phyloP scores from a whole-genome alignment of 2,888 invertebrate genomes.

The Myopa testacea region DNA sequence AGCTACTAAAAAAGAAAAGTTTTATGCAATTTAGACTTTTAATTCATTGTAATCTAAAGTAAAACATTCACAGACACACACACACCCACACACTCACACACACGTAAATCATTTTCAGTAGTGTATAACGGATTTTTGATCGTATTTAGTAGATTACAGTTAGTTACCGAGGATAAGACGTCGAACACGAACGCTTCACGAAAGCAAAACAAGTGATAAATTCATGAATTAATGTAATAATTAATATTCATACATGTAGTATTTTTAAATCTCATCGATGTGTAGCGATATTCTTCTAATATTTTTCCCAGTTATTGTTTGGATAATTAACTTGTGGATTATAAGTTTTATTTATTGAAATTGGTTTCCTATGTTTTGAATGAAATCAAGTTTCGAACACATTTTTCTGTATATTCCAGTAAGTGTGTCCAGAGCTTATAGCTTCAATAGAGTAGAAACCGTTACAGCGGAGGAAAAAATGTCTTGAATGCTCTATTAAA shows the following conservation, averaged over 20 bases:
- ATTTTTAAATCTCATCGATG: neutral
- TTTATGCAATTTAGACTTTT: constrained; percentile 50
- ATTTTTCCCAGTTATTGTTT: too few relatives aligned
- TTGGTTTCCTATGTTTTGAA: too few relatives aligned
- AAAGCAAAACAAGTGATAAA: constrained; percentile 38
- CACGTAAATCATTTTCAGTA: constrained; percentile 14
- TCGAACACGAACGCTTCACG: constrained; percentile 25
- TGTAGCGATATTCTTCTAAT: too few relatives aligned
- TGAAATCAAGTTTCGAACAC: too few relatives aligned
- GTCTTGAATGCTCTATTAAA: too few relatives aligned
- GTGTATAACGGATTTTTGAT: constrained; percentile 14
- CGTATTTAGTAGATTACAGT: neutral
- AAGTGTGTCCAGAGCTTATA: too few relatives aligned
- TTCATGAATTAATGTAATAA: constrained; percentile 20
- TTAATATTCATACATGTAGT: neutral
- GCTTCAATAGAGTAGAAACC: too few relatives aligned
- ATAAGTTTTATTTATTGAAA: too few relatives aligned
- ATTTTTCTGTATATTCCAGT: too few relatives aligned
- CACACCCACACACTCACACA: neutral
- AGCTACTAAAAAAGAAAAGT: constrained; percentile 39
- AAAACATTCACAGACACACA: constrained; percentile 16
- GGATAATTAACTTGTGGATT: too few relatives aligned
- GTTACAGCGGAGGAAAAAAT: too few relatives aligned
- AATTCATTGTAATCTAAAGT: constrained; percentile 46
- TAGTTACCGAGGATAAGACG: constrained; percentile 3